Evolutionary conservation across 2,888 invertebrate genomes (phyloP), one percentile per base, ranked within the genome.

Genomic region (Brachycybe producta): DNA sequence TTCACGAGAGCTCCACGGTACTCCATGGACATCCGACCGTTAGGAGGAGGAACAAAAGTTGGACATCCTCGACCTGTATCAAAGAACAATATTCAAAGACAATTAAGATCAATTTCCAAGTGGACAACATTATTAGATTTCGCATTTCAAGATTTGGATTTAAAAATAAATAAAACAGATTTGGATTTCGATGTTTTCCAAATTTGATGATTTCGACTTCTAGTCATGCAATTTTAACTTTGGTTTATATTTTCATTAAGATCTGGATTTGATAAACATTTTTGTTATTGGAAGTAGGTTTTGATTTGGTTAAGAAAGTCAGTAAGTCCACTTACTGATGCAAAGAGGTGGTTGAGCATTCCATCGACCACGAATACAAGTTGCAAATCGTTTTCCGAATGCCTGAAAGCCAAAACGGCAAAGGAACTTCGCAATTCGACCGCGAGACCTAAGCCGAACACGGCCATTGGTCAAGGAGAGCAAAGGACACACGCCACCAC

Each of bases 351-450:
- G 59, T 0, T 73, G 72, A 2, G 72, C 73, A 55, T 81, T 81
- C 87, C 86, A 88, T n/a, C 68, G 62, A 0, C 82, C 81, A 30
- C 73, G 66, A 24, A 73, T 66, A 62, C 86, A 87, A 17, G 77
- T 79, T 17, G 79, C 75, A 58, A 78, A 80, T 59, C 70, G 75
- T 57, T 80, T 78, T 0, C 85, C 86, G 0, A 79, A 73, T 28
- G 84, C 67, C 32, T 73, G 70, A 62, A 71, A 84, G 0, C 76
- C 75, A 0, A 65, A 57, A 39, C 66, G 63, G 61, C 84, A 85
- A 17, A 63, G 62, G 61, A 75, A 80, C 60, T 72, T 75, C n/a
- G 74, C 72, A 30, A 78, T 67, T 53, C 73, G 69, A 0, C 74
- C 73, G 41, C 71, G 65, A 30, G 69, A 70, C 28, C 75, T 65